These are phyloP conservation scores for Brachypalpus laphriformis DNA, from an alignment of 2,888 invertebrate genomes.

Conservation along the genomic window DNA sequence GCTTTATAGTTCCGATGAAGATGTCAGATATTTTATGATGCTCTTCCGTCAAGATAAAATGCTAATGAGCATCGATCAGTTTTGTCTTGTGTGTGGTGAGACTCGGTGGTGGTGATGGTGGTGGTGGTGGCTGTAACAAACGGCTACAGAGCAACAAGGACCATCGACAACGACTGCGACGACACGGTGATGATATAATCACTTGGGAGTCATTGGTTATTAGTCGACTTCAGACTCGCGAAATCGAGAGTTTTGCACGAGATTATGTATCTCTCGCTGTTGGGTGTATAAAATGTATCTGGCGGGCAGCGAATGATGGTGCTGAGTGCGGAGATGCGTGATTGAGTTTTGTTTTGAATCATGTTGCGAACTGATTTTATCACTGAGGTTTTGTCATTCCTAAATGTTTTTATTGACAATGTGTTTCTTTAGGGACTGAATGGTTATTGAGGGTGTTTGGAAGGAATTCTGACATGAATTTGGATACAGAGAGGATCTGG, in stretches of 20 bases:
- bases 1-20: slow-evolving; percentile 75
- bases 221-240: slow-evolving; percentile 58
- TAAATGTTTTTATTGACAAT: slow-evolving; percentile 59
- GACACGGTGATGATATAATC: slow-evolving; percentile 67
- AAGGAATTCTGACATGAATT: background rate
- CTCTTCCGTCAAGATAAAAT: slow-evolving; percentile 77
- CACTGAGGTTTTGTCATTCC: slow-evolving; percentile 53
- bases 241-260: slow-evolving; percentile 68
- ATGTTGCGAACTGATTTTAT: slow-evolving; percentile 66
- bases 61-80: slow-evolving; percentile 76
- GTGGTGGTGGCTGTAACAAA: background rate
- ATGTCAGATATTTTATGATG: slow-evolving; percentile 77
- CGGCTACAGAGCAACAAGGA: slow-evolving; percentile 7
- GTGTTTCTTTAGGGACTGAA: background rate
- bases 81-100: slow-evolving; percentile 33
- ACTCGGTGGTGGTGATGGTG: background rate
- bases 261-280: slow-evolving; percentile 48
- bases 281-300: slow-evolving; percentile 39
- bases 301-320: slow-evolving; percentile 12
- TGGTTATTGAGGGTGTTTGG: background rate
- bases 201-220: slow-evolving; percentile 72
- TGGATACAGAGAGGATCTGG: no score
- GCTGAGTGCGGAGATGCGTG: slow-evolving; percentile 38
- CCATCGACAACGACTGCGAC: slow-evolving; percentile 1
- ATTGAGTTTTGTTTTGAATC: slow-evolving; percentile 38